Percentiles rank a stretch among this genome's conserved stretches.
Evolutionary conservation across 2,113 vertebrate genomes (phyloP).

Genomic region (Leucopsar rothschildi): DNA sequence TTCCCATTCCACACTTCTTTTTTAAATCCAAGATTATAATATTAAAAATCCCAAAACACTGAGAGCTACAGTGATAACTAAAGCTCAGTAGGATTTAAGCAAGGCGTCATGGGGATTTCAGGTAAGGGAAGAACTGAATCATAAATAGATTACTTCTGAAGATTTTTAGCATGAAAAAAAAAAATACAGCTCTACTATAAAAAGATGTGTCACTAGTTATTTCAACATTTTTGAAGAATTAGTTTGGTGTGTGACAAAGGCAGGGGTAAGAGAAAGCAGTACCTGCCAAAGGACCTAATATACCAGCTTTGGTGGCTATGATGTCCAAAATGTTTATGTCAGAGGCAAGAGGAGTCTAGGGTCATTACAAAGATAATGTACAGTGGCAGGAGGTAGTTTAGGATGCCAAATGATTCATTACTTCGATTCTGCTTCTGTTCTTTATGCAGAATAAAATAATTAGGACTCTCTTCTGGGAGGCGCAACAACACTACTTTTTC

Average conservation of each 20-base stretch:
- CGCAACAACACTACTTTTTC: background rate
- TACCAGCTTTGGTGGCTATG: background rate
- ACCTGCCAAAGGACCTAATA: background rate
- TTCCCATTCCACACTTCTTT: background rate
- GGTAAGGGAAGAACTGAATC: background rate
- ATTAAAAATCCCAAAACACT: background rate
- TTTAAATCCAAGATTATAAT: background rate
- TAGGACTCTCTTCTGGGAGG: background rate
- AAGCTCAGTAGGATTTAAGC: background rate
- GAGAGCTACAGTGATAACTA: background rate
- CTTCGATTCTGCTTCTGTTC: accelerated
- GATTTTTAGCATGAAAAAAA: background rate
- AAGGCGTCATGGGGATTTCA: background rate
- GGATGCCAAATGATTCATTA: background rate
- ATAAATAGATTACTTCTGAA: background rate
- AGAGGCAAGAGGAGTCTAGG: background rate
- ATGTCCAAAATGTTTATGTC: background rate
- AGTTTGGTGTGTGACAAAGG: background rate
- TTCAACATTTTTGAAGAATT: background rate
- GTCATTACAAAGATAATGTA: background rate
- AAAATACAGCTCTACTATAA: background rate
- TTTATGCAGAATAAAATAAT: background rate
- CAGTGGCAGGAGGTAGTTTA: background rate
- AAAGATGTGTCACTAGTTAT: background rate
- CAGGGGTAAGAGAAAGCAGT: background rate